Conservation (phyloP, 1,140 invertebrate species). For the Harlomillsia oculata region DNA sequence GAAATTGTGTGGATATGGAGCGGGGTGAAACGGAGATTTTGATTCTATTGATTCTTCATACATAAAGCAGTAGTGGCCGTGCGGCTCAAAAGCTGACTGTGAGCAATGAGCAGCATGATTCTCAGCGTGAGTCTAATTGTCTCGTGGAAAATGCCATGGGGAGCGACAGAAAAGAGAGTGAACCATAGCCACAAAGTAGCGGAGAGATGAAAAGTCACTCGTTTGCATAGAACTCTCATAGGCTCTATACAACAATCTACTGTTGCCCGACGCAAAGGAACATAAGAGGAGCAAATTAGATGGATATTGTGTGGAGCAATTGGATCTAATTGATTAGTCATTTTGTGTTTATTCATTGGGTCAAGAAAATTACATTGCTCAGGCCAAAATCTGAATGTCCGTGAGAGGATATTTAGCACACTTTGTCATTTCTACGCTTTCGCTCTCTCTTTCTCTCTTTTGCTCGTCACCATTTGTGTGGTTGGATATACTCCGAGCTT, state of each 20-base stretch:
- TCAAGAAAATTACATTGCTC: slow-evolving; percentile 32
- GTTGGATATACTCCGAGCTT: too few relatives aligned
- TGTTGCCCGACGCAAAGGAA: not conserved
- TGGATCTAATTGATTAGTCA: slow-evolving; percentile 29
- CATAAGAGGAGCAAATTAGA: slow-evolving; percentile 23
- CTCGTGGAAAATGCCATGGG: slow-evolving; percentile 13
- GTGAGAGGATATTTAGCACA: too few relatives aligned
- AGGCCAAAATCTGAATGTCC: too few relatives aligned
- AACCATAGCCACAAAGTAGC: not conserved
- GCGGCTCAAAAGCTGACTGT: too few relatives aligned
- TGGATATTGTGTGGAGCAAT: slow-evolving; percentile 26
- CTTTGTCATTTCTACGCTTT: too few relatives aligned
- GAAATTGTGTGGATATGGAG: slow-evolving; percentile 10
- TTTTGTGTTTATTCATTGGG: slow-evolving; percentile 30
- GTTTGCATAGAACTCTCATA: not conserved
- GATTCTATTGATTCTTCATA: too few relatives aligned
- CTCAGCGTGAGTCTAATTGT: slow-evolving; percentile 24
- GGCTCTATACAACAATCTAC: not conserved
- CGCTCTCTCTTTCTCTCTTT: too few relatives aligned
- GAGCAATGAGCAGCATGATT: too few relatives aligned
- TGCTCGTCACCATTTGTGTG: too few relatives aligned
- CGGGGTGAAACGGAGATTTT: not conserved
- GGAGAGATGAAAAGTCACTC: not conserved
- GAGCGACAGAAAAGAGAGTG: not conserved
- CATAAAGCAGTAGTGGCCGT: too few relatives aligned